Conservation (phyloP, 2,797 vertebrate species). For the Arremon brunneinucha region DNA sequence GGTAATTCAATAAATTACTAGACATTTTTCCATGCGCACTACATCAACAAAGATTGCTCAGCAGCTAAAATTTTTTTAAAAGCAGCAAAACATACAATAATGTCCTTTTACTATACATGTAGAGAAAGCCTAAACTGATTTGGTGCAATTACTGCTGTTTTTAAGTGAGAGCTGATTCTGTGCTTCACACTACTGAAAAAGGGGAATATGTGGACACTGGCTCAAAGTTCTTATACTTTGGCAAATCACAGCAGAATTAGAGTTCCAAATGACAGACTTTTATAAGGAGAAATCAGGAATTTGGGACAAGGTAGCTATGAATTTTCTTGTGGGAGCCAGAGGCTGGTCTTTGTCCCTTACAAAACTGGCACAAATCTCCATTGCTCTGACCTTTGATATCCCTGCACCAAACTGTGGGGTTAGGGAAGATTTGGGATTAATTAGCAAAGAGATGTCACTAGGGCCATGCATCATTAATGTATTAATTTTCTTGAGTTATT, state of each 20-base stretch:
- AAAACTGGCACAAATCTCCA: background rate
- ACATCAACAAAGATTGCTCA: background rate
- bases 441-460: background rate
- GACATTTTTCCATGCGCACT: background rate
- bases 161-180: background rate
- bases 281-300: background rate
- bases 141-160: background rate
- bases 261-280: background rate
- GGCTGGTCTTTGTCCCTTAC: background rate
- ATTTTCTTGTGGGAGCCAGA: background rate
- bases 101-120: background rate
- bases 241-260: background rate
- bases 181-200: background rate
- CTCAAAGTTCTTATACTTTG: background rate
- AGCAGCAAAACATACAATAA: background rate
- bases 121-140: background rate
- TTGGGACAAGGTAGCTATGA: background rate
- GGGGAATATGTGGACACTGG: rapidly evolving
- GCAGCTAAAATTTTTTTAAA: background rate
- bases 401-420: rapidly evolving
- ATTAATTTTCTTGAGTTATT: background rate
- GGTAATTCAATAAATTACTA: background rate
- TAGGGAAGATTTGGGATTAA: background rate
- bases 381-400: background rate
- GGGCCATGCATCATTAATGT: background rate